Conservation (phyloP, 2,113 vertebrate genomes). For the Genyomyrus donnyi region DNA sequence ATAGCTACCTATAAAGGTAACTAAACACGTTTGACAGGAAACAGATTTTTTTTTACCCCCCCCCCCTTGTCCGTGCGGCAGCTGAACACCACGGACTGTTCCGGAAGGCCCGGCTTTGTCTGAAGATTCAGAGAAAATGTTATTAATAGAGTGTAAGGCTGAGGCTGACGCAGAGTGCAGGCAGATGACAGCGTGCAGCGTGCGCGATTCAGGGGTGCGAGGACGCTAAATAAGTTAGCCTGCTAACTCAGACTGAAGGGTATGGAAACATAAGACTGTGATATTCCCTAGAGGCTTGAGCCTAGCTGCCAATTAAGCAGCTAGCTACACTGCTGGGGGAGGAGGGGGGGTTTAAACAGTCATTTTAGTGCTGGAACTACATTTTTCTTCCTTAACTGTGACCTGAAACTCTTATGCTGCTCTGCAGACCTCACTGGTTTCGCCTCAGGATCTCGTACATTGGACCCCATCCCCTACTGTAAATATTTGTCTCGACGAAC, state of each 20-base stretch:
- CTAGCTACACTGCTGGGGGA: not conserved
- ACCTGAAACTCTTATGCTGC: not conserved
- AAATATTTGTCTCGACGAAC: not conserved
- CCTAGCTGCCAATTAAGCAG: not conserved
- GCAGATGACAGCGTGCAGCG: not conserved
- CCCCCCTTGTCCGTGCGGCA: not conserved
- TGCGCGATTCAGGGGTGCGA: not conserved
- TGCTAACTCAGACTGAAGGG: not conserved
- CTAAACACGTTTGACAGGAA: not conserved
- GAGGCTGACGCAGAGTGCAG: not conserved
- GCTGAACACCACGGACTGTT: not conserved
- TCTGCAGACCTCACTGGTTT: not conserved
- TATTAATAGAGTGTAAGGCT: not conserved
- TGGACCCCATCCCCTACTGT: not conserved
- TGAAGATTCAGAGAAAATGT: not conserved
- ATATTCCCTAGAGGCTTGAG: not conserved
- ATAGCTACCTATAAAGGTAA: not conserved
- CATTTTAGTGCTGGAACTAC: not conserved
- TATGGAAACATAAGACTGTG: not conserved
- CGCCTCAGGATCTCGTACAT: not conserved
- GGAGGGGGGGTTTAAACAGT: not conserved
- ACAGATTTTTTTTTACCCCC: not conserved
- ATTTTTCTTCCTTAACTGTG: not conserved
- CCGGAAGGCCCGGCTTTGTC: not conserved
- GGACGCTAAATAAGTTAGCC: not conserved